Percentiles rank a stretch among this genome's conserved stretches.
phyloP scores from a whole-genome alignment of 2,113 vertebrate species.

The Eretmodus cyanostictus region DNA sequence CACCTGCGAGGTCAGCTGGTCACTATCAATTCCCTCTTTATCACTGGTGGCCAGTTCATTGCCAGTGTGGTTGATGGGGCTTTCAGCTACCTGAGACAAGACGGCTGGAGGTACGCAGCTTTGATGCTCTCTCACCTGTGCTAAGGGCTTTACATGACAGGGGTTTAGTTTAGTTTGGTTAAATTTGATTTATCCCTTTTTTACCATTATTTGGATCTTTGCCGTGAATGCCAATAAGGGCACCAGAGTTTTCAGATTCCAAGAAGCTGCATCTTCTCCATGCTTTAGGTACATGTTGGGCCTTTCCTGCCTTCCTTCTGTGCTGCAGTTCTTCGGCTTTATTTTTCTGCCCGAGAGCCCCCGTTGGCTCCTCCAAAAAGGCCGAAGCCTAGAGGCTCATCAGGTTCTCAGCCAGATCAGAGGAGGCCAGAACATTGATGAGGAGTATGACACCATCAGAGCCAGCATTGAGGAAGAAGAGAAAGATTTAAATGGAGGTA shows the following conservation, averaged over 20 bases:
- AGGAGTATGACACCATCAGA: slow-evolving; percentile 58
- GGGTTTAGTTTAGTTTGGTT: not conserved
- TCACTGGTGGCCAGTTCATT: slow-evolving; percentile 96
- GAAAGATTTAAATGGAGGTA: slow-evolving; percentile 76
- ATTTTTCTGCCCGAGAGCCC: slow-evolving; percentile 94
- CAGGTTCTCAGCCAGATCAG: slow-evolving; percentile 82
- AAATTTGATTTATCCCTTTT: not conserved
- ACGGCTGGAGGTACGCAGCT: slow-evolving; percentile 88
- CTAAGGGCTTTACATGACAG: not conserved
- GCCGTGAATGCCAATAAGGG: not conserved
- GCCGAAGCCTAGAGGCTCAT: slow-evolving; percentile 79
- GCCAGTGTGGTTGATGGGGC: slow-evolving; percentile 88
- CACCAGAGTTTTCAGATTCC: not conserved
- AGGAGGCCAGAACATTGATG: slow-evolving; percentile 69
- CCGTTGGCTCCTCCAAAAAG: slow-evolving; percentile 95
- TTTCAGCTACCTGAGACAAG: slow-evolving; percentile 85
- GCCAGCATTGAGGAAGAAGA: slow-evolving; percentile 87
- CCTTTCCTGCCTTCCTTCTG: slow-evolving; percentile 82
- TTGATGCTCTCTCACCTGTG: not conserved
- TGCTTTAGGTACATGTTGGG: slow-evolving; percentile 90
- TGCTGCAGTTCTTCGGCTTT: slow-evolving; percentile 91
- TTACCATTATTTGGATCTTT: not conserved
- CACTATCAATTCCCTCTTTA: slow-evolving; percentile 90
- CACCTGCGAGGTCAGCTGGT: slow-evolving; percentile 89
- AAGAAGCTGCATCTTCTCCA: not conserved